These are phyloP conservation scores for Istiophorus platypterus DNA, from an alignment of 2,113 vertebrate genomes.

Conservation along the genomic window DNA sequence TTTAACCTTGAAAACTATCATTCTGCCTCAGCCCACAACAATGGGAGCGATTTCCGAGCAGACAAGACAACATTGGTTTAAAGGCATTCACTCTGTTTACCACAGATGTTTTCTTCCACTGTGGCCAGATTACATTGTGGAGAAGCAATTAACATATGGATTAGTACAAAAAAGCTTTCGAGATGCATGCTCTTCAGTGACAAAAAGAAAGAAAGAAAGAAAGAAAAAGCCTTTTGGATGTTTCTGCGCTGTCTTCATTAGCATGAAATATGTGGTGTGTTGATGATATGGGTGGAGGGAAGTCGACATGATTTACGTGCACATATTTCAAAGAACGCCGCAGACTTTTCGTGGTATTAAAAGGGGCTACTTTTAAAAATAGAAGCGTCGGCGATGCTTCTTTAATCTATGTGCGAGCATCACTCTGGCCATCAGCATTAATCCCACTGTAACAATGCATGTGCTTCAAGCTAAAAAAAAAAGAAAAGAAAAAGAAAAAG, in stretches of 20 bases:
- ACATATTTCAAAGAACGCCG: slow-evolving; percentile 49
- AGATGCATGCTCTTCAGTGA: slow-evolving; percentile 9
- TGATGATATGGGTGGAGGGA: slow-evolving; percentile 20
- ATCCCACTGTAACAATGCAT: slow-evolving; percentile 45
- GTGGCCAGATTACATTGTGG: slow-evolving; percentile 42
- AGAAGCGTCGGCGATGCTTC: slow-evolving; percentile 40
- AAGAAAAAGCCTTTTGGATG: slow-evolving; percentile 12
- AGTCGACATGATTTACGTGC: slow-evolving; percentile 34
- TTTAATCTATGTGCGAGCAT: slow-evolving; percentile 63
- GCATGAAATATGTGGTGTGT: slow-evolving; percentile 42
- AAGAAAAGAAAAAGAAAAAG: too few relatives aligned
- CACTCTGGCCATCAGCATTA: slow-evolving; percentile 51
- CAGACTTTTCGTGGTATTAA: slow-evolving; percentile 56
- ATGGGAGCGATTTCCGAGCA: slow-evolving; percentile 2
- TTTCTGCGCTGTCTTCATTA: slow-evolving; percentile 33
- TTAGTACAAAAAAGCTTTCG: slow-evolving; percentile 52
- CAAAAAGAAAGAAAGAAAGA: background rate
- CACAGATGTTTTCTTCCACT: slow-evolving; percentile 26
- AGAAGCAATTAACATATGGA: slow-evolving; percentile 49
- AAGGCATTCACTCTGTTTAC: slow-evolving; percentile 25
- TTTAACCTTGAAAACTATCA: slow-evolving; percentile 13
- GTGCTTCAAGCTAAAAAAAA: slow-evolving; percentile 37
- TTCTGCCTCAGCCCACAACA: background rate
- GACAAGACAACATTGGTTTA: slow-evolving; percentile 26
- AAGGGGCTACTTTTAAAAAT: slow-evolving; percentile 64